Percentiles rank a stretch among this genome's conserved stretches.
Conservation (phyloP, 2,113 vertebrate species). For the Cheirogaleus medius region DNA sequence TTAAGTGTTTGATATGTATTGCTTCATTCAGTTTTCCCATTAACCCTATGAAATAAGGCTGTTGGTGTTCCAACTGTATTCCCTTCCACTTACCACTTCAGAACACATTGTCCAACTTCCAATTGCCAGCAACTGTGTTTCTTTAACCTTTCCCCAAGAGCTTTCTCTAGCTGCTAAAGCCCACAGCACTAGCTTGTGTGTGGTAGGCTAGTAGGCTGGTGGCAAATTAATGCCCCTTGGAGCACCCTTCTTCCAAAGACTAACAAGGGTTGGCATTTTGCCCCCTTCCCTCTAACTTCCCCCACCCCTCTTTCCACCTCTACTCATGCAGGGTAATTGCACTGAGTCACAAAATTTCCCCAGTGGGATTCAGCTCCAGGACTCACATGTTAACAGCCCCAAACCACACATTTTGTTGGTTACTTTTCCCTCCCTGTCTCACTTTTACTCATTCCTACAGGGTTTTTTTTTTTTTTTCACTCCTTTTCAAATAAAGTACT, state of each 20-base stretch:
- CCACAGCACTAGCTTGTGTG: no score
- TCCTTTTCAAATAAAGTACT: not conserved
- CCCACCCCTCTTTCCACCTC: not conserved
- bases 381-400: no score
- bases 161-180: not conserved
- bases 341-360: not conserved
- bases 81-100: not conserved
- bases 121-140: not conserved
- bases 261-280: not conserved
- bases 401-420: not conserved
- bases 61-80: rapidly evolving
- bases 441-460: not conserved
- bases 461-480: not conserved
- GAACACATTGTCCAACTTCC: not conserved
- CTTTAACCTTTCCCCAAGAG: not conserved
- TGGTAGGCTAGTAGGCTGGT: not conserved
- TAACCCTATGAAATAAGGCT: not conserved
- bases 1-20: not conserved
- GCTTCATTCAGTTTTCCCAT: not conserved
- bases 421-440: not conserved
- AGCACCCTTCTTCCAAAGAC: not conserved
- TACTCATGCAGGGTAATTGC: not conserved
- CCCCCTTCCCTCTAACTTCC: not conserved
- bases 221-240: not conserved
- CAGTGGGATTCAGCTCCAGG: not conserved